phyloP scores from a whole-genome alignment of 2,113 vertebrate genomes.

The Microtus oregoni region DNA sequence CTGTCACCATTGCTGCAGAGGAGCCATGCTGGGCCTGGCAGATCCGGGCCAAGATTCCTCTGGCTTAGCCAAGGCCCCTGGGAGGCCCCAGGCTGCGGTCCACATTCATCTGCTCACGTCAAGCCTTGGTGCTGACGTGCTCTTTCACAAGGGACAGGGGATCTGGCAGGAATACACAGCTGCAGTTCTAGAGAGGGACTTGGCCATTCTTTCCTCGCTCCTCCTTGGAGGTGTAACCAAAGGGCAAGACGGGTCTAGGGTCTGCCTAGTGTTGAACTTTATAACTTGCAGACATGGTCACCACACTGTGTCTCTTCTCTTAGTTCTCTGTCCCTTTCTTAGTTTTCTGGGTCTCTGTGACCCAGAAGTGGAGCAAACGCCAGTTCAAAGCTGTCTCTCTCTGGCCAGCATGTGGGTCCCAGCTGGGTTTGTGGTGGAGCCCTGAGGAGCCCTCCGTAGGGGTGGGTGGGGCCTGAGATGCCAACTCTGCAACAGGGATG shows the following conservation, averaged over 20 bases:
- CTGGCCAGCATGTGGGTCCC: slow-evolving; percentile 41
- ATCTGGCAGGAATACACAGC: not conserved
- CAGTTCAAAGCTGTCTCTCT: slow-evolving; percentile 20
- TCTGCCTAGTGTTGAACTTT: slow-evolving; percentile 1
- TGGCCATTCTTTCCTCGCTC: not conserved
- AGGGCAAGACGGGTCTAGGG: slow-evolving; percentile 18
- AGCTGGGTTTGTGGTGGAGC: slow-evolving; percentile 23
- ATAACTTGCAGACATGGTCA: slow-evolving; percentile 26
- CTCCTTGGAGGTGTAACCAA: not conserved
- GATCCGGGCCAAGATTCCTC: not conserved
- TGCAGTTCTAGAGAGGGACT: not conserved
- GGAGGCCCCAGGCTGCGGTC: not conserved
- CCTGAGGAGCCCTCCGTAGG: not conserved
- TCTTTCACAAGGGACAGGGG: not conserved
- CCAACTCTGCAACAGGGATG: slow-evolving; percentile 46
- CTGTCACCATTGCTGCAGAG: not conserved
- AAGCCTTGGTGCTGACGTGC: not conserved
- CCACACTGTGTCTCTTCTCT: slow-evolving; percentile 36
- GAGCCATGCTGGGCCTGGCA: not conserved
- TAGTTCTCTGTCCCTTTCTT: slow-evolving; percentile 37
- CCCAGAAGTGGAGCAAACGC: slow-evolving; percentile 59
- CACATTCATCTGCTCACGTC: not conserved
- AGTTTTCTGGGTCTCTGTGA: slow-evolving; percentile 72
- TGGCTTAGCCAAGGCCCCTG: not conserved
- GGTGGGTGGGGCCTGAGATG: not conserved